These are phyloP conservation scores for Danaus plexippus DNA, from an alignment of 1,140 invertebrate species.

Conservation along the genomic window DNA sequence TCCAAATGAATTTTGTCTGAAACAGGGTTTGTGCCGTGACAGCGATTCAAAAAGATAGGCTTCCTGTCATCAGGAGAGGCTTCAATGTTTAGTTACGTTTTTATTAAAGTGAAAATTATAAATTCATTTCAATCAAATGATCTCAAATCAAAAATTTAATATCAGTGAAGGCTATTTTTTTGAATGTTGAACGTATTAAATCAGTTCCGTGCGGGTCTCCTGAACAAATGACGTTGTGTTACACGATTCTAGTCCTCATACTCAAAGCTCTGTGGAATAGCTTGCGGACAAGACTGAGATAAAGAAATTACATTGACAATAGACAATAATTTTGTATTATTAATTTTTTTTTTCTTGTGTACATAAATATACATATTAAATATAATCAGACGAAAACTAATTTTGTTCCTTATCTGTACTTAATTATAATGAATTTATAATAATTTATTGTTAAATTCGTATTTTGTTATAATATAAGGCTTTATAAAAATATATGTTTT, in stretches of 20 bases:
- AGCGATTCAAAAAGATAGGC: conserved; percentile 42
- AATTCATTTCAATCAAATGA: conserved; percentile 1
- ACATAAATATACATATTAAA: conserved; percentile 33
- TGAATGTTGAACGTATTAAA: not conserved
- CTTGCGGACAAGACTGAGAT: conserved; percentile 54
- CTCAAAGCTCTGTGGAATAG: conserved; percentile 45
- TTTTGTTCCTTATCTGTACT: conserved; percentile 51
- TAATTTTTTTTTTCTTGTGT: conserved; percentile 35
- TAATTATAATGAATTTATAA: conserved; percentile 47
- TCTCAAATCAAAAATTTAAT: conserved; percentile 2
- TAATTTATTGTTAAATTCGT: conserved; percentile 65
- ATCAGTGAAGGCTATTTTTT: not conserved
- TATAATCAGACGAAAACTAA: conserved; percentile 26
- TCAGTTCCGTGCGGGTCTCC: conserved; percentile 14
- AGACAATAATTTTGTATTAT: conserved; percentile 31
- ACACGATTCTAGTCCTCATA: conserved; percentile 60
- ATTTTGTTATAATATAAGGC: conserved; percentile 66
- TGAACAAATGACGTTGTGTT: conserved; percentile 37
- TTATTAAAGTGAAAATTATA: not conserved
- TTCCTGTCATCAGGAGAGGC: conserved; percentile 14
- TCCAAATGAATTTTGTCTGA: conserved; percentile 44
- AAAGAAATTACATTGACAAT: conserved; percentile 41
- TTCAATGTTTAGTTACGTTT: conserved; percentile 1
- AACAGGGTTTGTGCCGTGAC: conserved; percentile 58
- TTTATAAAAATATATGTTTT: conserved; percentile 52